Evolutionary conservation across 2,797 vertebrate species (phyloP), one percentile per base, ranked within the genome.

Genomic region (Urosaurus nigricauda): DNA sequence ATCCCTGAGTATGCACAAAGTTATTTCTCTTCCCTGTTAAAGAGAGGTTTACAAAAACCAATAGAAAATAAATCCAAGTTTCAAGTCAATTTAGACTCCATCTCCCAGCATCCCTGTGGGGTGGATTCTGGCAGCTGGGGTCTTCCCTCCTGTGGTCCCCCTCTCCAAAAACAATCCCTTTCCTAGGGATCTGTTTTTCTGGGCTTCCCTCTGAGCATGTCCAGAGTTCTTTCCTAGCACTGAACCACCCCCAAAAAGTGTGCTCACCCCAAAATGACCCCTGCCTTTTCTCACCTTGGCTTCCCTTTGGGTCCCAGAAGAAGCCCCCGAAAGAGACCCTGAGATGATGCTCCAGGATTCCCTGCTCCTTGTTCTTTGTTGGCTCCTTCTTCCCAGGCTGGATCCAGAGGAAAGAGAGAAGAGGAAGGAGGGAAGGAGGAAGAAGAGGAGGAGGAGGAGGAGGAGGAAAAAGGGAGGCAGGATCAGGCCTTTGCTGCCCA

Each of bases 381-480:
- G 56, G 56, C 56, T 58, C 2, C 43, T 3, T 40, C 40, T 83
- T 9, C 40, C 40, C 7, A 1, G 2, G 40, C 37, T 11, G 26
- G 37, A 37, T 4, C 24, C 81, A 26, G 37, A 43, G 81, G 63
- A 47, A 1, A 35, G 5, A 19, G 17, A 11, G 14, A 2, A 12
- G 29, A 12, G 32, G 11, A 24, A 35, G 16, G 51, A 13, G 19
- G 11, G 5, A 4, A 21, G 17, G 58, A 60, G 58, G 58, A 60
- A 26, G 37, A 29, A 60, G 37, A 68, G 2, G 2, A 83, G 80
- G 0, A 37, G 60, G 60, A 68, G 13, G 35, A 13, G 26, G 43
- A 5, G 26, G 6, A 24, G n/a, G 43, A 5, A 24, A 1, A 24
- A n/a, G 7, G 43, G 40, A 2, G 4, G 12, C 2, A 4, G 12